Percentiles rank a stretch among this genome's conserved stretches.
phyloP scores from a whole-genome alignment of 2,797 vertebrate genomes.

The Ptychadena robeensis region DNA sequence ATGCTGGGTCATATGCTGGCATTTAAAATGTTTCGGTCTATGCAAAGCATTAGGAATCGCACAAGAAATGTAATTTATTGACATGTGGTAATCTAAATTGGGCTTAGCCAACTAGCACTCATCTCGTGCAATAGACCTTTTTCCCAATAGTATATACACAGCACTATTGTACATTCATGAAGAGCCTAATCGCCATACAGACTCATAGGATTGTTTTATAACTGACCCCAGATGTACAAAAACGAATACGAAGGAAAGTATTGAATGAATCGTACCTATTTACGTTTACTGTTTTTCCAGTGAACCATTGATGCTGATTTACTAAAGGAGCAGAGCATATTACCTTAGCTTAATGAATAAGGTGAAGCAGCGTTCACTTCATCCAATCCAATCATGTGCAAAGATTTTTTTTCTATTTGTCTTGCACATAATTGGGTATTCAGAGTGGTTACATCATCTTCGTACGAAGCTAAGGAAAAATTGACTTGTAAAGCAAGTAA shows the following conservation, averaged over 20 bases:
- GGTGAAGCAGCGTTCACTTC: background rate
- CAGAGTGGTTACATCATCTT: background rate
- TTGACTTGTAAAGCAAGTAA: too few relatives aligned
- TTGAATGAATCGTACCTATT: background rate
- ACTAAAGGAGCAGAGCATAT: background rate
- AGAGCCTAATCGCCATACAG: constrained; percentile 21
- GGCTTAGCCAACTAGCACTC: constrained; percentile 17
- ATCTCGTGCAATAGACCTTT: constrained; percentile 8
- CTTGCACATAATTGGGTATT: background rate
- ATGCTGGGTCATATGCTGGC: constrained; percentile 16
- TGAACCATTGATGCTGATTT: too few relatives aligned
- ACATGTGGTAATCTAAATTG: constrained; percentile 12
- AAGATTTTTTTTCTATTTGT: background rate
- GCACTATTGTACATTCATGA: constrained; percentile 30
- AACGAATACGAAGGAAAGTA: background rate
- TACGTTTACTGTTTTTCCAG: background rate
- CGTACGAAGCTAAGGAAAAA: background rate
- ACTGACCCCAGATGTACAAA: constrained; percentile 18
- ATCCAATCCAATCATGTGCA: background rate
- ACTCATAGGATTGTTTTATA: constrained; percentile 16
- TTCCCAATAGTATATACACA: constrained; percentile 21
- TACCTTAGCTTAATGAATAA: background rate
- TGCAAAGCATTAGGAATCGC: constrained; percentile 15
- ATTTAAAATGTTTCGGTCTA: constrained; percentile 12
- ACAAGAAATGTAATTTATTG: constrained; percentile 21